phyloP scores from a whole-genome alignment of 2,113 vertebrate species.

The Oceanites oceanicus region DNA sequence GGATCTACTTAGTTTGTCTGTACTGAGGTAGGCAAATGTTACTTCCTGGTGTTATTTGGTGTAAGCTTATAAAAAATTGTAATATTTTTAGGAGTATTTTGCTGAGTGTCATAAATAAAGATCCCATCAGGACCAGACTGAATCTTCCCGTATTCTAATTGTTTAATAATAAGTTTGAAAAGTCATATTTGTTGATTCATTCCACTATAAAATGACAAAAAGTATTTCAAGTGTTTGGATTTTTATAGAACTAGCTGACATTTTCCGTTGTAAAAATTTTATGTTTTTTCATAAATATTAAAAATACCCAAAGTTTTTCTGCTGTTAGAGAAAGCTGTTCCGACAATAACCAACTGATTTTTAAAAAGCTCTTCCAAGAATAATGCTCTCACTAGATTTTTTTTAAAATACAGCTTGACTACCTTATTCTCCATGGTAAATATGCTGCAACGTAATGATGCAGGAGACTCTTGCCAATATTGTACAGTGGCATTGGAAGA shows the following conservation, averaged over 20 bases:
- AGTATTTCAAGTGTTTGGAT: background rate
- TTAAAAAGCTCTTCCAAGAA: background rate
- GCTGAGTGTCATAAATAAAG: background rate
- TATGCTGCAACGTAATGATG: background rate
- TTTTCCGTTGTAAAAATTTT: background rate
- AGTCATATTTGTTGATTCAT: background rate
- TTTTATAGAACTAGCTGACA: background rate
- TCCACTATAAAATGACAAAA: background rate
- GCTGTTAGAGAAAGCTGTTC: background rate
- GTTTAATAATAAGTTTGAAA: background rate
- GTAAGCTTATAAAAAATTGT: background rate
- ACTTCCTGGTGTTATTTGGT: background rate
- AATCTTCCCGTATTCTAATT: background rate
- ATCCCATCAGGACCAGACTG: background rate
- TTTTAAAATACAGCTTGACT: background rate
- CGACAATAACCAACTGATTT: background rate
- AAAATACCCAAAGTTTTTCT: background rate
- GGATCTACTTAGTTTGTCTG: background rate
- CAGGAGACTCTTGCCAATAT: background rate
- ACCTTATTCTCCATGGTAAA: background rate
- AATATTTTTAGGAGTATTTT: background rate
- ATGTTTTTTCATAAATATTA: constrained; percentile 7
- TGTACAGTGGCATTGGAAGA: background rate
- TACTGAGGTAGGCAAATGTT: background rate
- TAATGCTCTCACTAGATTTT: background rate